These are phyloP conservation scores for Carcharodon carcharias DNA, from an alignment of 2,797 vertebrate genomes.

Conservation along the genomic window DNA sequence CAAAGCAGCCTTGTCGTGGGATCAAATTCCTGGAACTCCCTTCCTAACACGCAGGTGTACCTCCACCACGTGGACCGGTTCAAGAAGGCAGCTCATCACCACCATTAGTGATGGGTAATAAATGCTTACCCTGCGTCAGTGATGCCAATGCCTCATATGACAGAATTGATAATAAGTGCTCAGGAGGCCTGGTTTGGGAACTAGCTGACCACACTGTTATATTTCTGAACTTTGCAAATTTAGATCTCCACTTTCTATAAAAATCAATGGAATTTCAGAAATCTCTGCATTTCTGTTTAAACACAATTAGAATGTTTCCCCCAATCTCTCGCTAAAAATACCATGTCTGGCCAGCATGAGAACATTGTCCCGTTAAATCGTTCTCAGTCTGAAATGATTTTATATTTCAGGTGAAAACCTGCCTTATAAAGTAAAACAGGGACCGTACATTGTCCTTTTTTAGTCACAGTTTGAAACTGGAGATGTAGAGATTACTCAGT, in stretches of 20 bases:
- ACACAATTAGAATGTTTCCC: not conserved
- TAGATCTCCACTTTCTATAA: not conserved
- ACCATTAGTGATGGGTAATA: too few species aligned
- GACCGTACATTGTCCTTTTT: not conserved
- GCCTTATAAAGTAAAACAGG: not conserved
- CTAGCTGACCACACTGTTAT: too few species aligned
- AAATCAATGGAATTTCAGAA: not conserved
- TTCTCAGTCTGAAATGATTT: not conserved
- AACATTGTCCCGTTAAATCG: not conserved
- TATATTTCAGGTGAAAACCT: not conserved
- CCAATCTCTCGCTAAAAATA: not conserved
- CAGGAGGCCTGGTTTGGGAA: too few species aligned
- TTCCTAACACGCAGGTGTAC: too few species aligned
- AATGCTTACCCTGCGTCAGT: too few species aligned
- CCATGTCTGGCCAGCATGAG: not conserved
- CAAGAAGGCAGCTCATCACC: too few species aligned
- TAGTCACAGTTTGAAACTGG: not conserved
- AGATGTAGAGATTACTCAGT: not conserved
- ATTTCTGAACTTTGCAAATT: not conserved
- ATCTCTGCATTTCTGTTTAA: not conserved
- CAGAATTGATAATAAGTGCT: too few species aligned
- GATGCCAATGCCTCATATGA: too few species aligned
- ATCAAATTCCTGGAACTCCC: too few species aligned
- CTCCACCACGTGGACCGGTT: too few species aligned
- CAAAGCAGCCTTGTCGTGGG: too few species aligned